A percentile compares a stretch with the other conserved stretches of the same genome.
Conservation (phyloP, 64 coral and sea anemone genomes). For the Actinia equina region DNA sequence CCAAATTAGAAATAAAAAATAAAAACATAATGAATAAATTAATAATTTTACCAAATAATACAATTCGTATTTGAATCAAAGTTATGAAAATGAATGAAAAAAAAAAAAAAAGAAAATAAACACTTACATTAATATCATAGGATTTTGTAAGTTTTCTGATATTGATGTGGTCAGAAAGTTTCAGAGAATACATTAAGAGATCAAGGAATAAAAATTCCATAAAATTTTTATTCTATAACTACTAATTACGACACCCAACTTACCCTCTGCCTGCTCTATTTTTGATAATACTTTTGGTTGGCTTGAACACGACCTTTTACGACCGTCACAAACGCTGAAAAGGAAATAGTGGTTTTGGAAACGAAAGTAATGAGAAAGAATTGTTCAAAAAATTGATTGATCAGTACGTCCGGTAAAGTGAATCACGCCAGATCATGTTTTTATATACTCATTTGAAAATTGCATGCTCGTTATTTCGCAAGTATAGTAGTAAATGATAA, state of each 20-base stretch:
- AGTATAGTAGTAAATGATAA: too few species aligned
- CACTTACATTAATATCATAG: too few species aligned
- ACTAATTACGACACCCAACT: neutral
- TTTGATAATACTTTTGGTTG: neutral
- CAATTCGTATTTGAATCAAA: too few species aligned
- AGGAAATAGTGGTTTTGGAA: neutral
- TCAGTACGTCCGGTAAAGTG: neutral
- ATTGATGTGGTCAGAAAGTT: too few species aligned
- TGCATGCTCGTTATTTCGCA: too few species aligned
- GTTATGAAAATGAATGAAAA: too few species aligned
- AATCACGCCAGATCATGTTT: neutral
- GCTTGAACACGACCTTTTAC: neutral
- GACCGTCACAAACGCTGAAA: neutral
- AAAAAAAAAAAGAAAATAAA: too few species aligned
- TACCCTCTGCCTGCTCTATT: neutral
- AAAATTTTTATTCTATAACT: neutral
- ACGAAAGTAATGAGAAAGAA: neutral
- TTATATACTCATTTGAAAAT: too few species aligned
- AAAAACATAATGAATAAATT: too few species aligned
- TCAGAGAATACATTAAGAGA: too few species aligned
- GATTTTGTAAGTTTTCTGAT: neutral
- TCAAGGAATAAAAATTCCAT: neutral
- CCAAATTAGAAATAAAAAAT: too few species aligned
- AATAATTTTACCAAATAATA: too few species aligned
- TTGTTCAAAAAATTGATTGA: neutral